These are phyloP conservation scores for Drosophila infuscata DNA, from an alignment of 2,888 invertebrate genomes.

Conservation along the genomic window DNA sequence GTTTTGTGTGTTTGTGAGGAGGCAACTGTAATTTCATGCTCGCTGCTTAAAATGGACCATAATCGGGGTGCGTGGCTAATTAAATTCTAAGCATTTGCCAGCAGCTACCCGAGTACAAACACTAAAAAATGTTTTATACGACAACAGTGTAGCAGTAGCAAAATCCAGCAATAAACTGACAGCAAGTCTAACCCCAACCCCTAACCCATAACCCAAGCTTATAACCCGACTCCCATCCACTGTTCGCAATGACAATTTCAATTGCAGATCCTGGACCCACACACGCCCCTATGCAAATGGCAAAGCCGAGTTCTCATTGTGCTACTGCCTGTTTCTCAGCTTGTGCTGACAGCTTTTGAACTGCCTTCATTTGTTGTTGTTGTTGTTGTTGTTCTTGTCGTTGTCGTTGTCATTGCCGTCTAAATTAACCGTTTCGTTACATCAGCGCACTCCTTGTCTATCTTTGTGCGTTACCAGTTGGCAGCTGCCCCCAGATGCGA, in stretches of 20 bases:
- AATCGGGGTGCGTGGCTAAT: slow-evolving; percentile 75
- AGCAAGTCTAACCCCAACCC: slow-evolving; percentile 4
- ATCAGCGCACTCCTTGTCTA: slow-evolving; percentile 68
- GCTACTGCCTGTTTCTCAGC: slow-evolving; percentile 21
- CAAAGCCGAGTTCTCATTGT: slow-evolving; percentile 29
- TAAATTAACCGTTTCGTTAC: slow-evolving; percentile 81
- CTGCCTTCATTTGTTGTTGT: slow-evolving; percentile 68
- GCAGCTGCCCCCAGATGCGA: slow-evolving; percentile 41
- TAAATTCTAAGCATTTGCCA: slow-evolving; percentile 78
- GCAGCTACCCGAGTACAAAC: slow-evolving; percentile 52
- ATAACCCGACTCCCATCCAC: neutral
- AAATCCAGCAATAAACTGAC: slow-evolving; percentile 21
- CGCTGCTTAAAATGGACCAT: slow-evolving; percentile 58
- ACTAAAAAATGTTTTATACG: slow-evolving; percentile 76
- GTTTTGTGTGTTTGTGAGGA: slow-evolving; percentile 7
- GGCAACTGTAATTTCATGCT: slow-evolving; percentile 67
- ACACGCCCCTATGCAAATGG: slow-evolving; percentile 78
- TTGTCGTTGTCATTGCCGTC: slow-evolving; percentile 68
- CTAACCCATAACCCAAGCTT: slow-evolving; percentile 1
- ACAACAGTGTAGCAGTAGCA: slow-evolving; percentile 43
- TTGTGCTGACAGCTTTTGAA: slow-evolving; percentile 78
- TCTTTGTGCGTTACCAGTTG: slow-evolving; percentile 70
- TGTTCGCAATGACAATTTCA: slow-evolving; percentile 59
- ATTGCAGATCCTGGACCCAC: slow-evolving; percentile 74
- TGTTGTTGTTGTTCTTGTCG: slow-evolving; percentile 40